Conservation (phyloP, 2,888 invertebrate species). For the Cephus runcator region DNA sequence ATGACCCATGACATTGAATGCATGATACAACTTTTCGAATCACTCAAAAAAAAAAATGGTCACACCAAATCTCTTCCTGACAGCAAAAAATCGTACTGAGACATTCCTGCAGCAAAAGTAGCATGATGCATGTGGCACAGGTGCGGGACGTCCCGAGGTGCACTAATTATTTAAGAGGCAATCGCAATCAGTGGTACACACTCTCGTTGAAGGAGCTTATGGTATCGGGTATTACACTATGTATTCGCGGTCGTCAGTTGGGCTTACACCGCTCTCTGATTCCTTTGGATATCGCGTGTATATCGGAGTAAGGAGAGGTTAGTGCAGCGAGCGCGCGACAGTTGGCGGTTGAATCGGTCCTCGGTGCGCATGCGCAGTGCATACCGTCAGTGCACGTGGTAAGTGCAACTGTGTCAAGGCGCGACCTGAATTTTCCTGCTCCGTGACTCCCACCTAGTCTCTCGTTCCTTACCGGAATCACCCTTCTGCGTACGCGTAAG, state of each 20-base stretch:
- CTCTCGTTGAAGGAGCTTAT: neutral
- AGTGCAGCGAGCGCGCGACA: constrained; percentile 1
- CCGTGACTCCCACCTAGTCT: constrained; percentile 22
- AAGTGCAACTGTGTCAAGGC: constrained; percentile 66
- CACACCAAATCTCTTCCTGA: too few relatives aligned
- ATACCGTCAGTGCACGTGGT: constrained; percentile 60
- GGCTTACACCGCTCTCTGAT: neutral
- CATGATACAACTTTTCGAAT: neutral
- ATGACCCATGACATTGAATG: neutral
- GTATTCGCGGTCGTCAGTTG: too few relatives aligned
- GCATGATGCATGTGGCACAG: neutral
- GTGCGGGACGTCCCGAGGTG: neutral
- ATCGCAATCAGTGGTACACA: neutral
- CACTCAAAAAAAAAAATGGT: too few relatives aligned
- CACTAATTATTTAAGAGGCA: neutral
- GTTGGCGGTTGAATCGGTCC: constrained; percentile 12
- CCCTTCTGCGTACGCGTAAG: neutral
- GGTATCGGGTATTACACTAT: too few relatives aligned
- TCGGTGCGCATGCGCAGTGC: constrained; percentile 50
- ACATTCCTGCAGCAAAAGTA: neutral
- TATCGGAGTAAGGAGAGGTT: neutral
- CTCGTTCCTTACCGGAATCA: neutral
- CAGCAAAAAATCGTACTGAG: neutral
- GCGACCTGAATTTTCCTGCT: constrained; percentile 66
- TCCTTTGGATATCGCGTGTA: neutral